phyloP scores from a whole-genome alignment of 1,140 invertebrate species.

The Scaptodrosophila lebanonensis region DNA sequence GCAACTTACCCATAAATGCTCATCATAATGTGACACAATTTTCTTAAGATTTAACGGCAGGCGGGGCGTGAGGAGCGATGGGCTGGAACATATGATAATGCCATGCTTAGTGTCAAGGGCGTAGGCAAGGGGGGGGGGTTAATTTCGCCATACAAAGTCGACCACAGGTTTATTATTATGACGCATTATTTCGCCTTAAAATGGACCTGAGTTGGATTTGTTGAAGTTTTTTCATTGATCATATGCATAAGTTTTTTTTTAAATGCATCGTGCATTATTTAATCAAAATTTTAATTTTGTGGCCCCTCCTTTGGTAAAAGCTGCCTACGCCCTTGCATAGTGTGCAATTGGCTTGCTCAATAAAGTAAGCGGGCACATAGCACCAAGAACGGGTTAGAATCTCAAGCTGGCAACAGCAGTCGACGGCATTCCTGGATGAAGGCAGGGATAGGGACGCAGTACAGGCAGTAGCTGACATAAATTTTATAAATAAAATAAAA shows the following conservation, averaged over 20 bases:
- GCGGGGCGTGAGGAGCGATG: conserved; percentile 8
- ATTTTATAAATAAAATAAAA: conserved; percentile 64
- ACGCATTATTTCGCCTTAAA: no score
- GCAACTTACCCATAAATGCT: conserved; percentile 70
- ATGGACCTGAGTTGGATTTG: no score
- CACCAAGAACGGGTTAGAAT: conserved; percentile 24
- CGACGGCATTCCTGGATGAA: background rate
- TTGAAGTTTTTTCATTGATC: no score
- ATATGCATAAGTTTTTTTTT: no score
- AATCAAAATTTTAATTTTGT: no score
- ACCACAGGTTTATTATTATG: no score
- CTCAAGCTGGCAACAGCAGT: no score
- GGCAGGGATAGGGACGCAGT: no score
- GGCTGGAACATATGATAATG: conserved; percentile 29
- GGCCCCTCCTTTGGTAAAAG: no score
- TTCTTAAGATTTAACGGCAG: conserved; percentile 69
- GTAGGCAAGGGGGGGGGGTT: background rate
- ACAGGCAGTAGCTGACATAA: conserved; percentile 43
- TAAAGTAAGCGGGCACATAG: conserved; percentile 63
- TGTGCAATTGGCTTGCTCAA: conserved; percentile 59
- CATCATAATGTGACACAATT: conserved; percentile 75
- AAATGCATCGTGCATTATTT: no score
- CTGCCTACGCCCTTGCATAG: conserved; percentile 22
- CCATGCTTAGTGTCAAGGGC: background rate
- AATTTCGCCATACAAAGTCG: conserved; percentile 17